Evolutionary conservation across 1,140 invertebrate species (phyloP).

Genomic region (Parapsyche elsis): DNA sequence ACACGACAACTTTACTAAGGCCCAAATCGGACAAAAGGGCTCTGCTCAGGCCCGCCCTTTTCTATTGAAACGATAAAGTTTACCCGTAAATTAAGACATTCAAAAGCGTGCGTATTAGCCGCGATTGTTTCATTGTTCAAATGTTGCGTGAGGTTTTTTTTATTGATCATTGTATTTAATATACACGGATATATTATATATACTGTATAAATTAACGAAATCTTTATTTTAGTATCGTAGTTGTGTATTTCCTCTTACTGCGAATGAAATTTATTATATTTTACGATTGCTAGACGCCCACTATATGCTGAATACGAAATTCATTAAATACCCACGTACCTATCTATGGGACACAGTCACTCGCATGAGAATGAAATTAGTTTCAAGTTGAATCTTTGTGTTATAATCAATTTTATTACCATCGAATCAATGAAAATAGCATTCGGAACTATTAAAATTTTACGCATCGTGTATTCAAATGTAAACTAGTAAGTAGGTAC

Average conservation of each 20-base stretch:
- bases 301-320: background rate
- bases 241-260: background rate
- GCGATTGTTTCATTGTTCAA: slow-evolving; percentile 17
- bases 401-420: too few relatives aligned
- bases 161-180: slow-evolving; percentile 10
- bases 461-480: too few relatives aligned
- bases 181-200: background rate
- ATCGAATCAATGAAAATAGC: too few relatives aligned
- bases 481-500: too few relatives aligned
- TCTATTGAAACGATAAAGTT: slow-evolving; percentile 28
- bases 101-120: slow-evolving; percentile 12
- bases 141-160: background rate
- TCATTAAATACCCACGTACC: background rate
- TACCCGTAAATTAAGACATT: slow-evolving; percentile 18
- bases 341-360: background rate
- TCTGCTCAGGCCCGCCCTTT: background rate
- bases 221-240: too few relatives aligned
- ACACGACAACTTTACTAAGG: slow-evolving; percentile 8
- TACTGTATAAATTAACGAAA: too few relatives aligned
- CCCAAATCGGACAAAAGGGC: slow-evolving; percentile 9
- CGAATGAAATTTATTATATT: background rate
- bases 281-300: background rate
- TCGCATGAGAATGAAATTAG: background rate
- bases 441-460: too few relatives aligned
- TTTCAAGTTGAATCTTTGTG: too few relatives aligned